Base-by-base conservation (phyloP, 2,888 invertebrate genomes). In the Cerceris ruficornis region DNA sequence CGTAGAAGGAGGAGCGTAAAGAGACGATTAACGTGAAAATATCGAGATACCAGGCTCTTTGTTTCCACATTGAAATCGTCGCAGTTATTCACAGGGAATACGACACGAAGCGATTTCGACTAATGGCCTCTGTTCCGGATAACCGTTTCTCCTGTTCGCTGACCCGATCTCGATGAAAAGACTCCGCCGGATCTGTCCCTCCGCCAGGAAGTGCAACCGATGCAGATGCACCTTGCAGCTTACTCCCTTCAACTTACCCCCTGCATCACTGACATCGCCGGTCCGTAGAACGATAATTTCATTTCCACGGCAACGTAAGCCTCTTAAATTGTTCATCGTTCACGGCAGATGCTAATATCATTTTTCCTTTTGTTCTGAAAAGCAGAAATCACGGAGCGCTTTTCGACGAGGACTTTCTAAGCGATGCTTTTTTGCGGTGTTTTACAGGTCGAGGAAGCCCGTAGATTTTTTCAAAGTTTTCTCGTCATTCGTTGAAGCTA, bases 101-200 rank as follows among this genome's bases (percentile, higher is more conserved):
- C 49, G 28, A 28, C 28, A 4, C 28, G 28, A 28, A 60, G 43
- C 46, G 43, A 70, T 69, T 67, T 67, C 68, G 59, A 55, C 59
- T 74, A 74, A 74, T 77, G 69, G 74, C 28, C 43, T 57, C 39
- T 58, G 61, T 42, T 61, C 69, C 60, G 69, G 69, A 73, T 65
- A 55, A 69, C 59, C 60, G 42, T 76, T 69, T 67, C 73, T 13
- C 41, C 17, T n/a, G 60, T 7, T 55, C 50, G 49, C 58, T 62
- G 71, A 75, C 62, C 75, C 55, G 66, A 61, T 50, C 65, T 64
- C 54, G 50, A 17, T 13, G 6, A 52, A 46, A 61, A 75, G 50
- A 61, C 70, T 61, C 43, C 41, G 15, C 58, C 54, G 50, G 58
- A 68, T 57, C 28, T 28, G 62, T 73, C 58, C 62, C 43, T 17